These are phyloP conservation scores for Ptychadena robeensis DNA, from an alignment of 2,797 vertebrate genomes.

Conservation along the genomic window DNA sequence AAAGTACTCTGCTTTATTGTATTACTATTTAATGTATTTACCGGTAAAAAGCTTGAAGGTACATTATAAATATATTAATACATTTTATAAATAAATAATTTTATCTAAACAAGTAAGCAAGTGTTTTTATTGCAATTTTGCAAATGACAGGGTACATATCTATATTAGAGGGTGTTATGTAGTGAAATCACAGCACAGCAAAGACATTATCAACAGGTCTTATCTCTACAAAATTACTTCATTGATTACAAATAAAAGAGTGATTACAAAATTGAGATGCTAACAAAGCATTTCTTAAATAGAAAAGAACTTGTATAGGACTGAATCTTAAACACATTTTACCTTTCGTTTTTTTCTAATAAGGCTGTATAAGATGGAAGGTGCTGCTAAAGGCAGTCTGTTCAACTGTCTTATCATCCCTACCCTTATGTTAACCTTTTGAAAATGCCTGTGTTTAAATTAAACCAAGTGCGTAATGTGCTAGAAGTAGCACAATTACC, in stretches of 20 bases:
- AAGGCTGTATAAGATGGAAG: not conserved
- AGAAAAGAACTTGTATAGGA: not conserved
- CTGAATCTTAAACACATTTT: not conserved
- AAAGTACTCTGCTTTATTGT: too few species aligned
- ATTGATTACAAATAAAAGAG: not conserved
- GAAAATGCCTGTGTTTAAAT: slow-evolving; percentile 10
- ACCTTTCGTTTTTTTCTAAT: not conserved
- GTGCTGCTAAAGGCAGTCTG: not conserved
- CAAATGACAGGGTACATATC: too few species aligned
- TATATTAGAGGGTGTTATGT: too few species aligned
- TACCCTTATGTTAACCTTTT: not conserved
- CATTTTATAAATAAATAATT: too few species aligned
- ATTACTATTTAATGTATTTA: too few species aligned
- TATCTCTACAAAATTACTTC: not conserved
- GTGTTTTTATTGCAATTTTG: too few species aligned
- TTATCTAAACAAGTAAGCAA: too few species aligned
- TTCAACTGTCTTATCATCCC: slow-evolving; percentile 6
- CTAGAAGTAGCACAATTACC: not conserved
- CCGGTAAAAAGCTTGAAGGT: too few species aligned
- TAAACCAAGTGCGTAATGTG: slow-evolving; percentile 8
- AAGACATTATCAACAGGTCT: not conserved
- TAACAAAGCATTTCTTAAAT: not conserved
- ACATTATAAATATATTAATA: too few species aligned
- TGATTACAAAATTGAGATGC: not conserved
- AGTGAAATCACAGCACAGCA: not conserved